A percentile compares a stretch with the other conserved stretches of the same genome.
phyloP scores from a whole-genome alignment of 2,888 invertebrate genomes.

The Strigamia maritima region DNA sequence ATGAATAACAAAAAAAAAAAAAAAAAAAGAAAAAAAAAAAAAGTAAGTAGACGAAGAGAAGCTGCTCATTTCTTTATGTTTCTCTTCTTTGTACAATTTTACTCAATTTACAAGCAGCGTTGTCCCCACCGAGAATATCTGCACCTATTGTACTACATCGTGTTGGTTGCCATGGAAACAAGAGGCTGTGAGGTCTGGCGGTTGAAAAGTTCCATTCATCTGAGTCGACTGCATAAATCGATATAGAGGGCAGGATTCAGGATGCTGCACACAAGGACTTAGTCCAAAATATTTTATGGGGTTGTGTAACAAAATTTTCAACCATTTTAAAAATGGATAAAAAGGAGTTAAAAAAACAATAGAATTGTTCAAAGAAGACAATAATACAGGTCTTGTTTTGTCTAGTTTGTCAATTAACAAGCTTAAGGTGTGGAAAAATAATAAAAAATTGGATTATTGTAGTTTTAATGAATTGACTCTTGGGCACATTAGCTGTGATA shows the following conservation, averaged over 20 bases:
- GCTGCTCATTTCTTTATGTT: constrained; percentile 14
- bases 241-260: constrained; percentile 19
- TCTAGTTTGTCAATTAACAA: not conserved
- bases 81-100: constrained; percentile 5
- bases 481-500: not conserved
- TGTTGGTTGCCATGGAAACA: constrained; percentile 21
- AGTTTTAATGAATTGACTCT: constrained; percentile 16
- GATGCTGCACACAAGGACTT: constrained; percentile 12
- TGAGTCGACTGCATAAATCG: constrained; percentile 29
- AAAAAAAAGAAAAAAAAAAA: not conserved
- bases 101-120: constrained; percentile 24
- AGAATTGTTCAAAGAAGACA: not conserved
- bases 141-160: constrained; percentile 27
- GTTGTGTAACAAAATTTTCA: not conserved
- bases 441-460: not conserved
- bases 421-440: not conserved
- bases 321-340: not conserved
- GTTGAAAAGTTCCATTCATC: constrained; percentile 29
- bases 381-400: not conserved
- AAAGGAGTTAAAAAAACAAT: not conserved
- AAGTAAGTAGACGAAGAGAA: not conserved
- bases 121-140: constrained; percentile 24
- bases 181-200: constrained; percentile 24
- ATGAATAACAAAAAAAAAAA: not conserved
- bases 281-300: constrained; percentile 11